A percentile compares a stretch with the other conserved stretches of the same genome.
Evolutionary conservation across 2,888 invertebrate genomes (phyloP).

Genomic region (Tenthredo distinguenda): DNA sequence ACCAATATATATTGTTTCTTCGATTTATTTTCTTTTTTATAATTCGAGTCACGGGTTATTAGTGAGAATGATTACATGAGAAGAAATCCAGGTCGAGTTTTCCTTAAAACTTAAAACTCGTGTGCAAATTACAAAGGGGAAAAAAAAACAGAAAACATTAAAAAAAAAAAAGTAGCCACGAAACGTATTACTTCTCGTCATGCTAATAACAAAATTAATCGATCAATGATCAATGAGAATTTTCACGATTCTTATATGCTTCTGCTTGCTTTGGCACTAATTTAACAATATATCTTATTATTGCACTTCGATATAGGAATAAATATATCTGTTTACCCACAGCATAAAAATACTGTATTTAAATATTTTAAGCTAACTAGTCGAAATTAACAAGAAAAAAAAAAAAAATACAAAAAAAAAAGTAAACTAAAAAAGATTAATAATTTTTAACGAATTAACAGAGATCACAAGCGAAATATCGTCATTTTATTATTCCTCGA

Average conservation of each 20-base stretch:
- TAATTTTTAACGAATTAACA: conserved; percentile 5
- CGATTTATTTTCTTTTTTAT: neutral
- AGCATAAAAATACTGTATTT: conserved; percentile 30
- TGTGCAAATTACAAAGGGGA: neutral
- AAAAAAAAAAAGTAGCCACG: neutral
- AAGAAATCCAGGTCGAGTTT: neutral
- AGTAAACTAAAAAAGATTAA: neutral
- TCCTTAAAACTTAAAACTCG: neutral
- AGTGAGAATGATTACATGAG: neutral
- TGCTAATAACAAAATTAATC: conserved; percentile 15
- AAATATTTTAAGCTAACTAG: conserved; percentile 32
- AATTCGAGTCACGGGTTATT: neutral
- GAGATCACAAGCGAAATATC: conserved; percentile 12
- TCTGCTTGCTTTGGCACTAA: conserved; percentile 72
- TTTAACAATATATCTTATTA: conserved; percentile 72
- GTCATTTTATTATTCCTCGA: neutral
- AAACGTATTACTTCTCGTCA: neutral
- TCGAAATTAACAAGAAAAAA: neutral
- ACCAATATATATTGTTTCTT: neutral
- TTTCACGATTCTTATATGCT: conserved; percentile 52
- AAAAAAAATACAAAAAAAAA: neutral
- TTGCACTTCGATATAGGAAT: conserved; percentile 71
- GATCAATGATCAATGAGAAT: conserved; percentile 24
- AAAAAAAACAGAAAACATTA: neutral
- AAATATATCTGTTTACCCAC: conserved; percentile 29